Evolutionary conservation across 2,113 vertebrate species (phyloP), one percentile per base, ranked within the genome.

Genomic region (Tapirus terrestris): DNA sequence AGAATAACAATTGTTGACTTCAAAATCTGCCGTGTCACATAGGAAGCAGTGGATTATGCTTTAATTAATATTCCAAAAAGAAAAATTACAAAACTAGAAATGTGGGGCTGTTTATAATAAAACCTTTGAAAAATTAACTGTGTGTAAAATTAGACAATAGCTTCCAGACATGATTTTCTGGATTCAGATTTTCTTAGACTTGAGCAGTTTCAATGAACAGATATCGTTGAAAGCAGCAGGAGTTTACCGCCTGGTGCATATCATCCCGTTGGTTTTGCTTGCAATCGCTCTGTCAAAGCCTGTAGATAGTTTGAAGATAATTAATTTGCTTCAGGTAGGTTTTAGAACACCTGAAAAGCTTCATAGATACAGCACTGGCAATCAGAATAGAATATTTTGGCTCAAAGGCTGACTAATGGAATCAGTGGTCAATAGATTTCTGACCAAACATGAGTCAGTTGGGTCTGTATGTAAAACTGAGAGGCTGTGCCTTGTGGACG

Each of bases 261-360:
- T 23, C 23, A 6, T 29, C 73, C 31, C 73, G 72, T 70, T 91
- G 91, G 91, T 93, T 94, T 93, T 87, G 29, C 48, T 60, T 89
- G 86, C 89, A 70, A 25, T 53, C 21, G 43, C 27, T 84, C 72
- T 82, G 12, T 96, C 39, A 93, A 85, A 85, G 39, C 68, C 88
- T 82, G 20, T n/a, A 6, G 56, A 68, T 56, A 58, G 53, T 91
- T 91, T 79, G 63, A 43, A 85, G 56, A 56, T 81, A 85, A 91
- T 96, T 96, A 89, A 95, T 94, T 95, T 93, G 67, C 60, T 85
- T 88, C 45, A 58, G 45, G 63, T 2, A 53, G 65, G 75, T 45
- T 68, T 92, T 83, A 88, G 53, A 73, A 16, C 29, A 25, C 11
- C 39, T 92, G 51, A 58, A 65, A 72, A 80, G n/a, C 48, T 56